Evolutionary conservation across 2,113 vertebrate genomes (phyloP), one percentile per base, ranked within the genome.

Genomic region (Gnathochromis pfefferi): DNA sequence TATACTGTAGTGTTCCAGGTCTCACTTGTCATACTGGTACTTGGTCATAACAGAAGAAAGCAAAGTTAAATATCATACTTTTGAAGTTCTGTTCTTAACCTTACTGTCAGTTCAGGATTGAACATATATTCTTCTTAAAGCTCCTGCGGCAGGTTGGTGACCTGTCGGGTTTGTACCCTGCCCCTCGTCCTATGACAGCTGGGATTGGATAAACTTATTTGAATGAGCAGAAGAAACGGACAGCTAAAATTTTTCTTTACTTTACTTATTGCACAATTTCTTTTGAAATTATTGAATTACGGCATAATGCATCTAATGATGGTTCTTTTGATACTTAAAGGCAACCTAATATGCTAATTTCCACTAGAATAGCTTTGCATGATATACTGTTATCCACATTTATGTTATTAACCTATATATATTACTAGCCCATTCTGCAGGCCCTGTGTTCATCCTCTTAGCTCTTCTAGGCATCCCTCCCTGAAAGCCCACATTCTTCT

Each of bases 141-240:
- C 35, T 70, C 35, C 63, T 68, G 63, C 0, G 19, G 33, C 11
- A 68, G 63, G 19, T 38, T 68, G 63, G 7, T 21, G 33, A 73
- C 38, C n/a, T 45, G 65, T 45, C 8, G 0, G 38, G 65, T 1
- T 16, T 73, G n/a, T 45, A 45, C 21, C 38, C 13, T 45, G 38
- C 13, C 65, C 13, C 7, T 73, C 1, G 5, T 9, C 8, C 8
- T 45, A 45, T 42, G 65, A 0, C 13, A 26, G 65, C 38, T 0
- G 38, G 38, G n/a, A 42, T 1, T 70, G 2, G 38, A 70, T 70
- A 42, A 70, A 16, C 65, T 26, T 23, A 23, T 42, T 14, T 23
- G 2, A 23, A 70, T 70, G 21, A 70, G 5, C 65, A 42, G 38
- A 23, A 42, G 38, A 16, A 42, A 42, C 1, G 0, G 38, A 47